Evolutionary conservation across 1,140 invertebrate genomes (phyloP), one percentile per base, ranked within the genome.

Genomic region (Schlechtendalia chinensis): DNA sequence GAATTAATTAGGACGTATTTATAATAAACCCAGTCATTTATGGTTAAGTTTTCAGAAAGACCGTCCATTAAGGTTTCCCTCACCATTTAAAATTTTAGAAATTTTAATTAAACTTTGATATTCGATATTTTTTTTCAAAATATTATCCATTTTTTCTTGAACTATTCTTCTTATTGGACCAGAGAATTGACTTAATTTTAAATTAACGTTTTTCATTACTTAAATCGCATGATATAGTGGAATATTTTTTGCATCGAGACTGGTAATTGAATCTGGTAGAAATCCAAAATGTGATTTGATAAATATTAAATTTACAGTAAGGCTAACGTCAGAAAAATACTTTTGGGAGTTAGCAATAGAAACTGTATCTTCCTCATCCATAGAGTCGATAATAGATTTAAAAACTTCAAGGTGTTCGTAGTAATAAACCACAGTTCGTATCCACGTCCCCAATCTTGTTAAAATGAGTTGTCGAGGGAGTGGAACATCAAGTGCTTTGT

Each of bases 221-320:
- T n/a, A n/a, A n/a, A n/a, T n/a, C n/a, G n/a, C n/a, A n/a, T n/a
- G n/a, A n/a, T n/a, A n/a, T n/a, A n/a, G n/a, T n/a, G n/a, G n/a
- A n/a, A n/a, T n/a, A n/a, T n/a, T 56, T 56, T 56, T 56, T 56
- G 19, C 6, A n/a, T 56, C 54, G n/a, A 56, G 19, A 39, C 32
- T 39, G 32, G 32, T 39, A 4, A 39, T 39, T 39, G 8, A 4
- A 39, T 39, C 8, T 39, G 54, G 2, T 56, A 56, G 17, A 56
- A 56, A 56, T 56, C 54, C 54, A n/a, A n/a, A 56, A 56, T 56
- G 54, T 56, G 54, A 56, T n/a, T 56, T 56, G 54, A 56, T 56
- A 56, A 56, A n/a, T 56, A n/a, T 17, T 56, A 56, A 56, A 56
- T 56, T 56, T 56, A 17, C 19, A 3, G 19, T 17, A 56, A 56